These are phyloP conservation scores for Rhagophthalmus giganteus DNA, from an alignment of 2,888 invertebrate species.

Conservation along the genomic window DNA sequence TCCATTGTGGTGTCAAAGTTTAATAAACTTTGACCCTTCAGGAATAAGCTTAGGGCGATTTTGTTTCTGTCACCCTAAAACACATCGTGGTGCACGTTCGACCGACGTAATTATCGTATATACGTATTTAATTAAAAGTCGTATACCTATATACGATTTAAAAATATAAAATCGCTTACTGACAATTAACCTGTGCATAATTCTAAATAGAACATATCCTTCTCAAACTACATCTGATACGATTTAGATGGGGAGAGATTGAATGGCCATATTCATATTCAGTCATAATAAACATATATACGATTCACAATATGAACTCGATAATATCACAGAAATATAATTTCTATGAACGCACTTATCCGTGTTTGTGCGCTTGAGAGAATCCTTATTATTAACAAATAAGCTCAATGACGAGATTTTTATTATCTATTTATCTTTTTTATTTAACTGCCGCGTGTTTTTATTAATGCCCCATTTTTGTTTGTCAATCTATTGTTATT, in stretches of 20 bases:
- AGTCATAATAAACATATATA: slow-evolving; percentile 30
- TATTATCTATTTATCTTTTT: slow-evolving; percentile 21
- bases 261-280: slow-evolving; percentile 28
- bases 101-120: neutral
- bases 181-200: slow-evolving; percentile 16
- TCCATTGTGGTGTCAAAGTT: slow-evolving; percentile 25
- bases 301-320: slow-evolving; percentile 29
- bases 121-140: slow-evolving; percentile 7
- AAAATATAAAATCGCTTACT: too few species aligned
- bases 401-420: slow-evolving; percentile 24
- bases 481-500: slow-evolving; percentile 24
- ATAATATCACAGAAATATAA: slow-evolving; percentile 31
- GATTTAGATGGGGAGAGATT: slow-evolving; percentile 25
- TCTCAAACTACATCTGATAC: slow-evolving; percentile 26
- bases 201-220: slow-evolving; percentile 12
- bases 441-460: slow-evolving; percentile 17
- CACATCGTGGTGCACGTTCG: neutral
- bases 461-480: slow-evolving; percentile 14
- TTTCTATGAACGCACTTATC: slow-evolving; percentile 30
- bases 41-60: slow-evolving; percentile 17
- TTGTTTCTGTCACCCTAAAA: slow-evolving; percentile 16
- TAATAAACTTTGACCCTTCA: slow-evolving; percentile 18
- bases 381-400: slow-evolving; percentile 28
- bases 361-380: slow-evolving; percentile 29
- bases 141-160: too few species aligned